Evolutionary conservation across 1,140 invertebrate genomes (phyloP), one percentile per base, ranked within the genome.

Genomic region (Polyergus mexicanus): DNA sequence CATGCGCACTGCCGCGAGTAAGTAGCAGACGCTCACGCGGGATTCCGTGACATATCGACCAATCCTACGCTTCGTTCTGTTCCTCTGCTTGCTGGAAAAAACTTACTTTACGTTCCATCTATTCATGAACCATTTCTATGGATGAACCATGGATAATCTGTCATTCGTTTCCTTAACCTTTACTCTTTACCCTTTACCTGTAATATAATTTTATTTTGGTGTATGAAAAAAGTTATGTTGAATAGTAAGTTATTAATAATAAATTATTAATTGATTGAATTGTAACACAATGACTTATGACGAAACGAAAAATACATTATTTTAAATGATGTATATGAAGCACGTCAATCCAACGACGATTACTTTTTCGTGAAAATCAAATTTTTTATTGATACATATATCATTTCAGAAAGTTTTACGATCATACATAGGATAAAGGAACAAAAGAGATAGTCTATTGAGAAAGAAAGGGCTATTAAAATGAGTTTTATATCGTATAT

Each of bases 211-310:
- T 51, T 51, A 51, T 6, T 51, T 51, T 51, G 19, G 16, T 19
- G 4, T 16, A 44, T 11, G 41, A 47, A 47, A 47, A 47, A 19
- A 51, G 10, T 63, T 32, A 16, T 38, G 8, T n/a, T 47, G 32
- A 22, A 47, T 13, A 35, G 41, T 65, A 77, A 77, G 58, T 77
- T 77, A 32, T 32, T 76, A 35, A 65, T 22, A 32, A 3, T n/a
- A 41, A 3, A 47, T 51, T 51, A 51, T 51, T 10, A 32, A 41
- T 44, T 56, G 6, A 58, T 16, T 6, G 8, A n/a, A n/a, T n/a
- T 58, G 19, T 44, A 28, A 62, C 0, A 63, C 8, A 75, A 16
- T 63, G 11, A 76, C 47, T 16, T 32, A 1, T 63, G 5, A 51
- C 0, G 19, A 47, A 47, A 22, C 2, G 2, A 16, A 32, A 28